Evolutionary conservation across 2,113 vertebrate species (phyloP).

Genomic region (Falco punctatus): DNA sequence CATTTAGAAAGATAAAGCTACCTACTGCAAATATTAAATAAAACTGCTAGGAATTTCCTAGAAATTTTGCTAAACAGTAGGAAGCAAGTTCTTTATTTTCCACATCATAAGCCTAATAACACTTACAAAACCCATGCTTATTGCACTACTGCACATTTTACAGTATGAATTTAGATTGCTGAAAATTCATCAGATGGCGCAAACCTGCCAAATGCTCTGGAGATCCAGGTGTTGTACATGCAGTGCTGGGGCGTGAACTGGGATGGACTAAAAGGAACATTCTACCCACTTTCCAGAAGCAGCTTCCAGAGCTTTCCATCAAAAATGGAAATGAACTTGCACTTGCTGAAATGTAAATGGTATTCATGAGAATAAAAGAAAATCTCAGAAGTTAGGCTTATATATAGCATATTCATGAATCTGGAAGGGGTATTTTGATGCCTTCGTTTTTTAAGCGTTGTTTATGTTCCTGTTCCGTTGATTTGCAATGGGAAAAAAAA

Average conservation of each 20-base stretch:
- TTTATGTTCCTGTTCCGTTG: background rate
- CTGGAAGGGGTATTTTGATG: background rate
- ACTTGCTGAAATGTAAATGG: conserved; percentile 12
- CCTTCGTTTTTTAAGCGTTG: background rate
- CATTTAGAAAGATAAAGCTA: background rate
- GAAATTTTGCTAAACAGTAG: conserved; percentile 14
- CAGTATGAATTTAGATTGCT: background rate
- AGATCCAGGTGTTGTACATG: background rate
- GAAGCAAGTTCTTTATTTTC: conserved; percentile 38
- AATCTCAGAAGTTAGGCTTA: background rate
- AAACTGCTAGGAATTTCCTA: conserved; percentile 23
- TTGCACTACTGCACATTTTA: background rate
- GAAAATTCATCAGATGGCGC: background rate
- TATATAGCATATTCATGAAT: background rate
- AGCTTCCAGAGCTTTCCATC: background rate
- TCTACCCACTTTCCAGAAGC: background rate
- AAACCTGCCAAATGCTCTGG: background rate
- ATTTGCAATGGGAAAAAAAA: background rate
- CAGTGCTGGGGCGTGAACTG: background rate
- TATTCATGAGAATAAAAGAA: conserved; percentile 8
- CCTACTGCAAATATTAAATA: conserved; percentile 45
- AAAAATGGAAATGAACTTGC: background rate
- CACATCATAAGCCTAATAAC: background rate
- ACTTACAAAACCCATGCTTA: background rate
- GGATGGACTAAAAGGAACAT: background rate